Evolutionary conservation across 2,888 invertebrate genomes (phyloP).

Genomic region (Tipula vernalis): DNA sequence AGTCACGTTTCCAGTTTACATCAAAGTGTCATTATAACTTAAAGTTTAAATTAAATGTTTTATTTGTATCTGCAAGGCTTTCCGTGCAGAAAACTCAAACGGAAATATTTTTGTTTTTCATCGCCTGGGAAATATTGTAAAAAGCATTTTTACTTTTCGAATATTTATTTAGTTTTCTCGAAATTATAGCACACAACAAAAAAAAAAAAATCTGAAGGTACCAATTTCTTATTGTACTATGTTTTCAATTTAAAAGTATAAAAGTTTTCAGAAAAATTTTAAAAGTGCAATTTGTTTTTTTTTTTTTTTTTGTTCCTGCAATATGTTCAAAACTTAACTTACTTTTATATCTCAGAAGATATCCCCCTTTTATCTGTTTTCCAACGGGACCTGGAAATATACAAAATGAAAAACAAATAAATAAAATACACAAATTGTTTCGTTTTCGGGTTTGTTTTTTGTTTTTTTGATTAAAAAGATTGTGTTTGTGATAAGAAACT

Average conservation of each 20-base stretch:
- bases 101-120: not conserved
- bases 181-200: not conserved
- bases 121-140: not conserved
- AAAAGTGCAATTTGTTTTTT: not conserved
- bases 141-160: not conserved
- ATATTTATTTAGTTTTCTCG: not conserved
- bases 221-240: not conserved
- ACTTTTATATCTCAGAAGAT: slow-evolving; percentile 64
- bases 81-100: not conserved
- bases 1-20: too few relatives aligned
- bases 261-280: not conserved
- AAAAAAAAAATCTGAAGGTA: not conserved
- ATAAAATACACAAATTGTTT: not conserved
- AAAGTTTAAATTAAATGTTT: too few relatives aligned
- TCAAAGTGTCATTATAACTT: too few relatives aligned
- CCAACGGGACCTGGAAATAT: slow-evolving; percentile 45
- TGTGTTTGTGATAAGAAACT: not conserved
- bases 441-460: not conserved
- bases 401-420: not conserved
- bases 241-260: not conserved
- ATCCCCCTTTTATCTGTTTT: slow-evolving; percentile 63
- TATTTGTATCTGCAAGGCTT: too few relatives aligned
- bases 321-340: slow-evolving; percentile 34
- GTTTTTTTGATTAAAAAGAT: not conserved
- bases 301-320: not conserved